A percentile compares a stretch with the other conserved stretches of the same genome.
These are phyloP conservation scores for Slavum lentiscoides DNA, from an alignment of 2,888 invertebrate genomes.

Conservation along the genomic window DNA sequence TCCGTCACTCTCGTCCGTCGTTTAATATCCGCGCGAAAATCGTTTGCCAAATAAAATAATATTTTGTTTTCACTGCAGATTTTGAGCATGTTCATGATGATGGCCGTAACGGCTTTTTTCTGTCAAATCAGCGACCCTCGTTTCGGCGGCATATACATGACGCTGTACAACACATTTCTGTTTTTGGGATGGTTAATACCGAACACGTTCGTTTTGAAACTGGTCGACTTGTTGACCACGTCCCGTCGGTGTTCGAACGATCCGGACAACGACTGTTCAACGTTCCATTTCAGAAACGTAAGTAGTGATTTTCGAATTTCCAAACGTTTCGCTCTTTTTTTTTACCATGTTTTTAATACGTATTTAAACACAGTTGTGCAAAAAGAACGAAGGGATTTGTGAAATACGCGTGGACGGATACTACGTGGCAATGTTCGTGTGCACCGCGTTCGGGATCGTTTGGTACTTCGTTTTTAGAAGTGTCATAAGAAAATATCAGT, in stretches of 20 bases:
- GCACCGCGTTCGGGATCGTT: slow-evolving; percentile 76
- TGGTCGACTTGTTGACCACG: slow-evolving; percentile 88
- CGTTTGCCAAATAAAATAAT: no score
- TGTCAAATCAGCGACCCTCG: slow-evolving; percentile 94
- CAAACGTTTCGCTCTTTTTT: no score
- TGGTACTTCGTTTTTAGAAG: slow-evolving; percentile 64
- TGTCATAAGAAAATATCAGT: slow-evolving; percentile 3
- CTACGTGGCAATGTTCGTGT: slow-evolving; percentile 80
- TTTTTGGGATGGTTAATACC: slow-evolving; percentile 99
- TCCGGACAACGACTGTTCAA: slow-evolving; percentile 59
- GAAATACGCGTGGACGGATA: slow-evolving; percentile 80
- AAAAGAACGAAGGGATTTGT: slow-evolving; percentile 63
- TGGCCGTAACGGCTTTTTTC: slow-evolving; percentile 96
- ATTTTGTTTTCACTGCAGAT: slow-evolving; percentile 67
- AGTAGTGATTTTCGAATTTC: not conserved
- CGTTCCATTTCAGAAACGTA: slow-evolving; percentile 43
- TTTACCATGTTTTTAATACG: no score
- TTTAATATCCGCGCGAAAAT: no score
- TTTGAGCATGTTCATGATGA: slow-evolving; percentile 93
- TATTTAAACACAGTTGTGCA: slow-evolving; percentile 65
- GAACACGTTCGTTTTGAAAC: slow-evolving; percentile 84
- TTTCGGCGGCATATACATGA: slow-evolving; percentile 99
- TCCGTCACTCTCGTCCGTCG: no score
- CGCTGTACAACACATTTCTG: slow-evolving; percentile 89
- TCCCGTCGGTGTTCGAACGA: slow-evolving; percentile 72